Percentiles rank a stretch among this genome's conserved stretches.
Evolutionary conservation across 2,888 invertebrate species (phyloP).

Genomic region (Coremacera marginata): DNA sequence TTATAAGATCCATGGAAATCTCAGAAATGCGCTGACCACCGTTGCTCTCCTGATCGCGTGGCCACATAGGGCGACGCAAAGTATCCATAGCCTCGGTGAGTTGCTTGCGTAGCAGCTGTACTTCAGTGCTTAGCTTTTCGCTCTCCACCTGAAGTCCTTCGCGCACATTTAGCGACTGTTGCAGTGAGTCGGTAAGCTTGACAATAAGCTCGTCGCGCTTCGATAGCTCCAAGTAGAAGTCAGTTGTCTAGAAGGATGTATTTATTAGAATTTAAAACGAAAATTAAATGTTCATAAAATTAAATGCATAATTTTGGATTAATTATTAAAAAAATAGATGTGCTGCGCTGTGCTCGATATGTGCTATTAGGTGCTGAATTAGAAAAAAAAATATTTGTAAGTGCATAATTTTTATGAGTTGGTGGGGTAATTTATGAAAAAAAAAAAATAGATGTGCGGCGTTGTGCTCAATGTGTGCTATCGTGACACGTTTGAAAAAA

Average conservation of each 20-base stretch:
- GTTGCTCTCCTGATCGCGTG: conserved; percentile 63
- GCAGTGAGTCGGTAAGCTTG: conserved; percentile 78
- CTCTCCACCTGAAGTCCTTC: conserved; percentile 75
- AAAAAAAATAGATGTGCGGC: too few species aligned
- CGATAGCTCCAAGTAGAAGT: conserved; percentile 78
- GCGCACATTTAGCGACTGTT: conserved; percentile 75
- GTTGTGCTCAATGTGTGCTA: too few species aligned
- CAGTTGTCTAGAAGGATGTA: conserved; percentile 76
- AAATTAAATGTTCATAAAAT: background rate
- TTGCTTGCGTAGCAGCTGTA: conserved; percentile 71
- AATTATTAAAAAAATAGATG: too few species aligned
- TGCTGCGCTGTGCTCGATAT: too few species aligned
- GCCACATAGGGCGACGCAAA: conserved; percentile 62
- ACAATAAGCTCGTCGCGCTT: conserved; percentile 80
- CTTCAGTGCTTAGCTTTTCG: conserved; percentile 74
- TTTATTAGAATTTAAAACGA: background rate
- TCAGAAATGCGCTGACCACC: conserved; percentile 67
- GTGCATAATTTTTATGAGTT: too few species aligned
- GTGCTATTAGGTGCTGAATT: too few species aligned
- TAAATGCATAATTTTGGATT: too few species aligned
- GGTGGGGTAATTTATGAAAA: too few species aligned
- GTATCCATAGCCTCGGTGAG: conserved; percentile 69
- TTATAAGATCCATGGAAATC: conserved; percentile 68
- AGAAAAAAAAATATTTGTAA: too few species aligned
- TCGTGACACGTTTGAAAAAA: too few species aligned